Percentiles rank a stretch among this genome's conserved stretches.
Evolutionary conservation across 2,113 vertebrate genomes (phyloP).

Genomic region (Diphyllodes magnificus): DNA sequence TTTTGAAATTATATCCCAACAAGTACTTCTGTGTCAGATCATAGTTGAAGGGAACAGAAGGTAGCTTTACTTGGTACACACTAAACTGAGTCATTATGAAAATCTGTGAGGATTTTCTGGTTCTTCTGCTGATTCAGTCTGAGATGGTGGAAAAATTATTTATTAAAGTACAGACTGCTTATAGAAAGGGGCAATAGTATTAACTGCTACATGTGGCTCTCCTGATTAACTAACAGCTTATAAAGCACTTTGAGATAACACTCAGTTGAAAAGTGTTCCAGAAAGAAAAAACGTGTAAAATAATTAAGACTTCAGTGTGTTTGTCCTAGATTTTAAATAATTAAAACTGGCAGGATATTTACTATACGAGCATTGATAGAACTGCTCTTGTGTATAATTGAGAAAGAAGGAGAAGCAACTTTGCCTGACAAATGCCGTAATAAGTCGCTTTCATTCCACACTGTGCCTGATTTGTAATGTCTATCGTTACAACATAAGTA

Average conservation of each 20-base stretch:
- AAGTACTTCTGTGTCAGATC: neutral
- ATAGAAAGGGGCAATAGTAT: neutral
- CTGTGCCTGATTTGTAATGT: neutral
- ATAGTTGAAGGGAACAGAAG: neutral
- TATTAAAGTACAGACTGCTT: neutral
- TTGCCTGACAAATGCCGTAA: neutral
- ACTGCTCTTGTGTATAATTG: neutral
- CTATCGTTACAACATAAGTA: neutral
- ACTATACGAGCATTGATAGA: neutral
- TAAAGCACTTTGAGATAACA: neutral
- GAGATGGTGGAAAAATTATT: neutral
- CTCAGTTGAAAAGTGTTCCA: neutral
- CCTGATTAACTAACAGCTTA: neutral
- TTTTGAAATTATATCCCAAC: neutral
- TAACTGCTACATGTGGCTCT: neutral
- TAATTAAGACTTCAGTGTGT: neutral
- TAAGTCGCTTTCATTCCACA: neutral
- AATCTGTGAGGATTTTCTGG: neutral
- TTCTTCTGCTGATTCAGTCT: neutral
- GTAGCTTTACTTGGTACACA: neutral
- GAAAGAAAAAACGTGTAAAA: neutral
- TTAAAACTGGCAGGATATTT: neutral
- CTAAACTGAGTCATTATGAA: neutral
- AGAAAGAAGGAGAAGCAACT: neutral
- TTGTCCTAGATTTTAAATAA: conserved; percentile 18